A percentile compares a stretch with the other conserved stretches of the same genome.
These are phyloP conservation scores for Stenolophus ochropezus DNA, from an alignment of 2,888 invertebrate species.

Conservation along the genomic window DNA sequence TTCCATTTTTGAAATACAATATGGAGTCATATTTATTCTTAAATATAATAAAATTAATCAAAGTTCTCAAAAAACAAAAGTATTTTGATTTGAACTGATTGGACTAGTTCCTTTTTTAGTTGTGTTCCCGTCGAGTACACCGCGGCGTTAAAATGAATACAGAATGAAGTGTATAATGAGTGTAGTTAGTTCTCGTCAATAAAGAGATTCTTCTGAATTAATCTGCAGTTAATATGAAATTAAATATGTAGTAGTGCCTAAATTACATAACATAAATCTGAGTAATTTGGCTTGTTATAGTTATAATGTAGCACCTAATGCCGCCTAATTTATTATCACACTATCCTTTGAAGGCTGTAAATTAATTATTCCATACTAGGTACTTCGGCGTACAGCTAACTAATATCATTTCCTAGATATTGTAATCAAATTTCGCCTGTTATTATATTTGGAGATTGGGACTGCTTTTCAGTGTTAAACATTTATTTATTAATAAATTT, in stretches of 20 bases:
- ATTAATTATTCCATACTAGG: conserved; percentile 30
- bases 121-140: no score
- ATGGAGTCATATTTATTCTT: no score
- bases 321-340: conserved; percentile 42
- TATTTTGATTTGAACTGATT: no score
- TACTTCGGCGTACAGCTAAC: not conserved
- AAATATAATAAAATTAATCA: no score
- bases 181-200: not conserved
- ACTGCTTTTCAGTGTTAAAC: no score
- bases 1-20: no score
- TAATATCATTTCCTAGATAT: conserved; percentile 19
- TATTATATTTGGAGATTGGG: conserved; percentile 2
- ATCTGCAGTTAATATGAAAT: conserved; percentile 27
- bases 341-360: conserved; percentile 39
- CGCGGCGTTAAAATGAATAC: not conserved
- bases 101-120: no score
- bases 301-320: conserved; percentile 44
- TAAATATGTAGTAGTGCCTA: conserved; percentile 22
- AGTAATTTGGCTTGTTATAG: conserved; percentile 38
- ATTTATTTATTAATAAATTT: no score
- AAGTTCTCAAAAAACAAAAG: no score
- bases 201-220: conserved; percentile 7
- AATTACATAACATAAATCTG: conserved; percentile 28
- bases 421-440: not conserved
- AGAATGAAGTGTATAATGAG: not conserved